Percentiles rank a stretch among this genome's conserved stretches.
These are phyloP conservation scores for Tyrannus savana DNA, from an alignment of 2,113 vertebrate genomes.

Conservation along the genomic window DNA sequence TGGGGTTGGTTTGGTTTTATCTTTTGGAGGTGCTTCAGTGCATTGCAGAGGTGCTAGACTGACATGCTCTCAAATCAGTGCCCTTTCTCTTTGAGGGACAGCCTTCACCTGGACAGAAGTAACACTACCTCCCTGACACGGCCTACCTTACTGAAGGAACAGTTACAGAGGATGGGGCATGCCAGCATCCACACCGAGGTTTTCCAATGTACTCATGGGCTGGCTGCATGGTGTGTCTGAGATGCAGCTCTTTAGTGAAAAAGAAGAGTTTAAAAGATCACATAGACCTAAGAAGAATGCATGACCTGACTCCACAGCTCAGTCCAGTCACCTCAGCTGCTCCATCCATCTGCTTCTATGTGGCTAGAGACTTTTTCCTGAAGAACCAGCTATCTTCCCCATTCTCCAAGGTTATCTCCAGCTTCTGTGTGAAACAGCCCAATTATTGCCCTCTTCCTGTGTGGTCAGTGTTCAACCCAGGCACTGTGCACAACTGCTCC, in stretches of 20 bases:
- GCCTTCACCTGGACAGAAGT: neutral
- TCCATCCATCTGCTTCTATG: neutral
- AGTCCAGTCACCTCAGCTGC: neutral
- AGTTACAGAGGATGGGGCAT: neutral
- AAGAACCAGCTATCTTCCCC: neutral
- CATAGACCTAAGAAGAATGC: neutral
- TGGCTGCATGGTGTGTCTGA: neutral
- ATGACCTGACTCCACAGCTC: neutral
- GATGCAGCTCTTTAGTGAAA: neutral
- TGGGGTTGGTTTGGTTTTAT: neutral
- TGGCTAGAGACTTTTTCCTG: neutral
- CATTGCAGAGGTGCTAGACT: neutral
- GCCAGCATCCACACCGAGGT: neutral
- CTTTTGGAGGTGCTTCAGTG: neutral
- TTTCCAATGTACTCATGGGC: neutral
- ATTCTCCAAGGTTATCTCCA: neutral
- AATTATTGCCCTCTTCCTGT: neutral
- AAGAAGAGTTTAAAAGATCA: too few species aligned
- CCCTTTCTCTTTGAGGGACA: neutral
- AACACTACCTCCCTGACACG: neutral
- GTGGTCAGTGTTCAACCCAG: fast-evolving
- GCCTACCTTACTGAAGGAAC: neutral
- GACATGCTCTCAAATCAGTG: neutral
- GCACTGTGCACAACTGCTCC: neutral
- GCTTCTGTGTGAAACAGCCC: neutral